These are phyloP conservation scores for Gasterosteus nipponicus DNA, from an alignment of 2,113 vertebrate species.

Conservation along the genomic window DNA sequence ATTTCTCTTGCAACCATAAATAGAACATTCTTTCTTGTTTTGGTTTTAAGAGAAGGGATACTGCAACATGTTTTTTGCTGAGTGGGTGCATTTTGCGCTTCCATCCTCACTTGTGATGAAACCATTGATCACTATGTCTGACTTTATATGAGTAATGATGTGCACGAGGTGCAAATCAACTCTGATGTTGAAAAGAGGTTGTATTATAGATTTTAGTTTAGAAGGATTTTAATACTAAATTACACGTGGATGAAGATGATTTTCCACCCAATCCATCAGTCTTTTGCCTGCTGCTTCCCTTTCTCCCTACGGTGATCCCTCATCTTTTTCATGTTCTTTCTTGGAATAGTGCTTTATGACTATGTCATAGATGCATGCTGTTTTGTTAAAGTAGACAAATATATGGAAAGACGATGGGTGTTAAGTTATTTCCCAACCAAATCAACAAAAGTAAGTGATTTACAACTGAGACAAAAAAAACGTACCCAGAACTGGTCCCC, in stretches of 20 bases:
- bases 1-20: slow-evolving; percentile 48
- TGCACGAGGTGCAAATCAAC: slow-evolving; percentile 28
- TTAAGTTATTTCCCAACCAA: not conserved
- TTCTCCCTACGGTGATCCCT: not conserved
- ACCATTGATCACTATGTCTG: slow-evolving; percentile 2
- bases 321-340: not conserved
- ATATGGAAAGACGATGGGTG: not conserved
- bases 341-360: not conserved
- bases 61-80: slow-evolving; percentile 41
- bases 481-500: not conserved
- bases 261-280: slow-evolving; percentile 32
- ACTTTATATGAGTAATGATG: slow-evolving; percentile 16
- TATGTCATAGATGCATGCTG: not conserved
- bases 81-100: slow-evolving; percentile 21
- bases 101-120: slow-evolving; percentile 30
- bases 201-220: slow-evolving; percentile 4
- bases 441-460: not conserved
- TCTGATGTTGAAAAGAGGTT: slow-evolving; percentile 3
- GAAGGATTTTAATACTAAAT: slow-evolving; percentile 29
- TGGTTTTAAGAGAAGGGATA: slow-evolving; percentile 12
- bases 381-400: not conserved
- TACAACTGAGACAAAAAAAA: not conserved
- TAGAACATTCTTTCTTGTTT: slow-evolving; percentile 19
- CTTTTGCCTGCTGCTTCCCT: not conserved
- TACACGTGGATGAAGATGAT: slow-evolving; percentile 3